phyloP scores from a whole-genome alignment of 2,888 invertebrate species.

The Litoditis marina region DNA sequence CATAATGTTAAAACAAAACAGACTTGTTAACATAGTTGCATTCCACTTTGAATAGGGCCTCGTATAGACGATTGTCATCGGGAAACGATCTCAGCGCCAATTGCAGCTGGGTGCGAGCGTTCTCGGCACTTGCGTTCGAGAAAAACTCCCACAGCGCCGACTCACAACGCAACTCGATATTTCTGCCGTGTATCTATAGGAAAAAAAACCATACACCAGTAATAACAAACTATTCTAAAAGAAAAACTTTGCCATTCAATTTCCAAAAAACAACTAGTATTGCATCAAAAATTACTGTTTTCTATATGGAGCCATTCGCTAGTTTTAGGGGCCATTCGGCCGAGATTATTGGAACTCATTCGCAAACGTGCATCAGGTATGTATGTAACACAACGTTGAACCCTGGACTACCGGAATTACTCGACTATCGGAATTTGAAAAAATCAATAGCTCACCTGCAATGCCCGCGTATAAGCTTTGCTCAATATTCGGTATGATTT shows the following conservation, averaged over 20 bases:
- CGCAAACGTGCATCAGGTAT: background rate
- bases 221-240: no score
- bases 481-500: background rate
- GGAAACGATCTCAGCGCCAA: constrained; percentile 12
- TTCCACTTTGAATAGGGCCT: constrained; percentile 11
- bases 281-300: no score
- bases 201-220: no score
- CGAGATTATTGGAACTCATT: no score
- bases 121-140: constrained; percentile 13
- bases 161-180: constrained; percentile 9
- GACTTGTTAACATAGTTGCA: constrained; percentile 14
- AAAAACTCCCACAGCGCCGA: constrained; percentile 16
- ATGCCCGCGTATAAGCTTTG: constrained; percentile 11
- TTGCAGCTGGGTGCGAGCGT: constrained; percentile 13
- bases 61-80: background rate
- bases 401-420: background rate
- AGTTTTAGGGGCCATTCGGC: no score
- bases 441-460: constrained; percentile 12
- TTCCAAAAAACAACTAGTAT: no score
- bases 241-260: no score
- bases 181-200: constrained; percentile 13
- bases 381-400: no score
- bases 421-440: background rate
- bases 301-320: no score
- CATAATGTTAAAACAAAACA: background rate